Evolutionary conservation across 1,140 invertebrate species (phyloP).

Genomic region (Akabosia matsudoensis): DNA sequence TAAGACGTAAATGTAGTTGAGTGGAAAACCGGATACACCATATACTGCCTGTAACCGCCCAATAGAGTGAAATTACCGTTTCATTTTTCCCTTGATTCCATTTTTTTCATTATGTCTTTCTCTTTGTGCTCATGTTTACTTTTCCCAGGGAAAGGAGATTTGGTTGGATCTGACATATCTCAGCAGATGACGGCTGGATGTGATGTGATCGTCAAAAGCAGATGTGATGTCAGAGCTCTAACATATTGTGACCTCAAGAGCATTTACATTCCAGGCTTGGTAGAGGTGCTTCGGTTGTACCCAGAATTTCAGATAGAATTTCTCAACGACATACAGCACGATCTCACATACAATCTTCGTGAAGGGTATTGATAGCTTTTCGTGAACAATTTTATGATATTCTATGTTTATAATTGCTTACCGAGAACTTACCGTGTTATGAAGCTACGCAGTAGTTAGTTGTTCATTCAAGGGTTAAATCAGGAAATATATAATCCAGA

Average conservation of each 20-base stretch:
- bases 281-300: conserved; percentile 85
- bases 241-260: conserved; percentile 86
- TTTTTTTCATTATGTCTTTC: too few species aligned
- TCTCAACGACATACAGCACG: conserved; percentile 88
- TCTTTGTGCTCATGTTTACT: neutral
- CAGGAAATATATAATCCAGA: too few species aligned
- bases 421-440: conserved; percentile 34
- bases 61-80: too few species aligned
- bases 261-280: conserved; percentile 81
- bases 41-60: too few species aligned
- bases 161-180: conserved; percentile 90
- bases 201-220: conserved; percentile 84
- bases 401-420: conserved; percentile 33
- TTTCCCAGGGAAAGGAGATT: conserved; percentile 83
- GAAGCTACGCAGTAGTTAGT: neutral
- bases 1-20: too few species aligned
- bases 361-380: conserved; percentile 64
- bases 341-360: conserved; percentile 89
- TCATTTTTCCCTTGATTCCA: too few species aligned
- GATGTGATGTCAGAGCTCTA: conserved; percentile 68
- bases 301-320: conserved; percentile 89
- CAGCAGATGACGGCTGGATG: conserved; percentile 52
- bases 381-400: neutral
- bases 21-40: too few species aligned
- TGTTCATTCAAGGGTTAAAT: neutral